Evolutionary conservation across 2,888 invertebrate species (phyloP).

Genomic region (Campaea margaritaria): DNA sequence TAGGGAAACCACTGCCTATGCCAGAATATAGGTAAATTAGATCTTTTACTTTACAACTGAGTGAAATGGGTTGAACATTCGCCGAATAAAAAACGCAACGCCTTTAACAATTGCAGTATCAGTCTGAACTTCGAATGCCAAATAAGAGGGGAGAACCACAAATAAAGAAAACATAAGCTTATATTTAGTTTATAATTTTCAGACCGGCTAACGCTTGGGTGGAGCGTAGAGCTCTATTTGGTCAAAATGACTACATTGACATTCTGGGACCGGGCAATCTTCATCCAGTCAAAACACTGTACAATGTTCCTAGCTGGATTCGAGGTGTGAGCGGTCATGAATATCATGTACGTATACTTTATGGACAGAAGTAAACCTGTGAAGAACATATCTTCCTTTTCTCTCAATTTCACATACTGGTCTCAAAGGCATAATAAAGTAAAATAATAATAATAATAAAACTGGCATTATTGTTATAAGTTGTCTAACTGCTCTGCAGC

Average conservation of each 20-base stretch:
- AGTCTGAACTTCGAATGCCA: not conserved
- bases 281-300: slow-evolving; percentile 94
- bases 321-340: slow-evolving; percentile 94
- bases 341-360: slow-evolving; percentile 85
- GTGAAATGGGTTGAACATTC: not conserved
- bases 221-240: slow-evolving; percentile 92
- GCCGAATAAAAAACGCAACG: not conserved
- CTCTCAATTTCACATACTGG: too few relatives aligned
- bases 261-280: slow-evolving; percentile 93
- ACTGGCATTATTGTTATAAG: too few relatives aligned
- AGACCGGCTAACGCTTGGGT: slow-evolving; percentile 91
- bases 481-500: too few relatives aligned
- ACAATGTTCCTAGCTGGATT: slow-evolving; percentile 95
- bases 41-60: not conserved
- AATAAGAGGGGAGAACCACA: too few relatives aligned
- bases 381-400: too few relatives aligned
- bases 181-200: slow-evolving; percentile 50
- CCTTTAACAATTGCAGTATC: not conserved
- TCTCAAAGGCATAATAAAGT: too few relatives aligned
- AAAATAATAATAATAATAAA: too few relatives aligned
- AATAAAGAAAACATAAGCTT: too few relatives aligned
- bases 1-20: slow-evolving; percentile 84
- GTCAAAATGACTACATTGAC: slow-evolving; percentile 99
- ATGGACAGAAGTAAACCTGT: not conserved
- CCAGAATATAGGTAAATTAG: slow-evolving; percentile 86